Conservation (phyloP, 2,797 vertebrate species). For the Paguma larvata region DNA sequence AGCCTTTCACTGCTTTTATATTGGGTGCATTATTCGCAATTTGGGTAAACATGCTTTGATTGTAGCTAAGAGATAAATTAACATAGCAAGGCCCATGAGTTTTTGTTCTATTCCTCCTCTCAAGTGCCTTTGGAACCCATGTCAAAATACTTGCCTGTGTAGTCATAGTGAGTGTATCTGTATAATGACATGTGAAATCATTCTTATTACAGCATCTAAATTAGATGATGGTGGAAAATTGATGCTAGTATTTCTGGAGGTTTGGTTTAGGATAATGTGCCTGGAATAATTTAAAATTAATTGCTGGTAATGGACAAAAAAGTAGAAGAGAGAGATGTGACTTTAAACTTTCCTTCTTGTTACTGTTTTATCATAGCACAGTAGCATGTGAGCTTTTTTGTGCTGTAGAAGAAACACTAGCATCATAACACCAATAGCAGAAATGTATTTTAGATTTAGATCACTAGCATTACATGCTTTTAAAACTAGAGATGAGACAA, state of each 20-base stretch:
- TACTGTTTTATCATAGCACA: not conserved
- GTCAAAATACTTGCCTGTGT: not conserved
- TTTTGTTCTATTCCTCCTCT: not conserved
- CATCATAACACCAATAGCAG: not conserved
- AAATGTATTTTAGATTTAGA: slow-evolving; percentile 16
- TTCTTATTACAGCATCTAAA: not conserved
- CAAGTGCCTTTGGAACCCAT: not conserved
- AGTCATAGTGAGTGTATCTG: not conserved
- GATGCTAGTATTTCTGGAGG: not conserved
- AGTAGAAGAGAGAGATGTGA: not conserved
- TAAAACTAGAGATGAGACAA: not conserved
- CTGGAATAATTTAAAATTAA: slow-evolving; percentile 46
- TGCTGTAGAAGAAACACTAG: not conserved
- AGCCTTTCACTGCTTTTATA: not conserved
- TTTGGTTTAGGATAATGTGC: not conserved
- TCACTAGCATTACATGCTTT: not conserved
- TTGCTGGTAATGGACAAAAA: not conserved
- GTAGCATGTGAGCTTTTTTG: not conserved
- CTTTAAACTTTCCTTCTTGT: not conserved
- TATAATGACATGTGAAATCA: not conserved
- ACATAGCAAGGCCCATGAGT: not conserved
- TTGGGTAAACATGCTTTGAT: not conserved
- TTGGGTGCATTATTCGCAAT: not conserved
- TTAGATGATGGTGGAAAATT: not conserved
- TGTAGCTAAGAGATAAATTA: slow-evolving; percentile 1